Base-by-base conservation (phyloP, 2,797 vertebrate species). In the Adrianichthys oophorus region DNA sequence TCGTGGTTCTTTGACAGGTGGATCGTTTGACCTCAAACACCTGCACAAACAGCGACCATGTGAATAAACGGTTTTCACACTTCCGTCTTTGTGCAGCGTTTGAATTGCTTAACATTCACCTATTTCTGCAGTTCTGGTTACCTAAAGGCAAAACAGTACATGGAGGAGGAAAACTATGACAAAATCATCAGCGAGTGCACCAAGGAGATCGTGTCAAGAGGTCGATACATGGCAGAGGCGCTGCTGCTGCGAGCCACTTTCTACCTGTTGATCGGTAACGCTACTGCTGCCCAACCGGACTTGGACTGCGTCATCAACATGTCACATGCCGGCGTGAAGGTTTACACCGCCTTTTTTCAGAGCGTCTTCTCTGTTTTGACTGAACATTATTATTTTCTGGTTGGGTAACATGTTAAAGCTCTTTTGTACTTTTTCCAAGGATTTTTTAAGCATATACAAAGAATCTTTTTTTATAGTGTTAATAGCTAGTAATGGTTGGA, bases 91-190 rank as follows among this genome's bases (percentile, higher is more conserved):
- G n/a, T 51, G 0, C 40, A 23, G 29, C 15, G 7, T 17, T 51
- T 19, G 24, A 50, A 10, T 21, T 12, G 16, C 5, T 29, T 3
- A n/a, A 16, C 2, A 21, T 23, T 14, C 15, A 1, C 24, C 1
- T 1, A 0, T 37, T 4, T 61, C 15, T 23, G 62, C 70, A 99
- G 98, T 87, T 97, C 94, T 62, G 96, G 95, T 48, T 99, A 97
- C 85, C 91, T 97, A 86, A 98, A 96, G 87, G 98, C 98, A 48
- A 98, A 99, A 85, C 97, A 99, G 80, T 99, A 96, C 83, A 99
- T 99, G 96, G 96, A 98, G 78, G 98, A 99, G 87, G 98, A 99
- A 88, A 99, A 99, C 81, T 99, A 99, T 40, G 98, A 99, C 85
- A 99, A 99, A 90, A 99, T 99, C 77, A 95, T 99, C 89, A 99